Base-by-base conservation (phyloP, 2,113 vertebrate genomes). In the Corythoichthys intestinalis region DNA sequence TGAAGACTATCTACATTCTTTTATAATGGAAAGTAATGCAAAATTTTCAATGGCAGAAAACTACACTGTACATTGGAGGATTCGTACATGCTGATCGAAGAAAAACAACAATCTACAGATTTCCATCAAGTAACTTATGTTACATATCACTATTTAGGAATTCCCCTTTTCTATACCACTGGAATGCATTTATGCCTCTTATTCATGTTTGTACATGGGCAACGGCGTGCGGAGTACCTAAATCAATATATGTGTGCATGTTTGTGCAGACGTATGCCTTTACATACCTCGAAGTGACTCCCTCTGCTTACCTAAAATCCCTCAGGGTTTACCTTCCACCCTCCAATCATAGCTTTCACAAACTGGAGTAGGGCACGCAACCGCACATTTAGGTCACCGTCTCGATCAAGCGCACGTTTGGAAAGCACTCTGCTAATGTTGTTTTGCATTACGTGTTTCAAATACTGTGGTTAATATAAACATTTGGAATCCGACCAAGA, bases 131-230 rank as follows among this genome's bases (percentile, higher is more conserved):
- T 71, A 71, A 74, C 68, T 67, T 17, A 72, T 87, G 83, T 87
- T 89, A 73, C 87, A 86, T 87, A 81, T 86, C 78, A 70, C 75
- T 79, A 81, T 85, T 82, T 80, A 85, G 90, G 86, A 91, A 93
- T 65, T 58, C 84, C 90, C 20, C 87, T 90, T 78, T 79, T 86
- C 87, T 94, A 92, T 92, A 92, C 93, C 94, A 81, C 93, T 95
- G 94, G 92, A 93, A 93, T 94, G 92, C 81, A 85, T 65, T 82
- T 89, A 91, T 93, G 93, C 92, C 93, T 94, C 84, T 87, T 89
- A 86, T 89, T 71, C 70, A 70, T 84, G 86, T 85, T 88, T 91
- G 83, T 73, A 83, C 80, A 76, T 81, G 76, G 76, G 66, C 69
- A 78, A 28, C 20, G 20, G 20, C 20, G 20, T 20, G 73, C 54